phyloP scores from a whole-genome alignment of 53 echinoderm and acorn worm species.

The Mesocentrotus franciscanus region DNA sequence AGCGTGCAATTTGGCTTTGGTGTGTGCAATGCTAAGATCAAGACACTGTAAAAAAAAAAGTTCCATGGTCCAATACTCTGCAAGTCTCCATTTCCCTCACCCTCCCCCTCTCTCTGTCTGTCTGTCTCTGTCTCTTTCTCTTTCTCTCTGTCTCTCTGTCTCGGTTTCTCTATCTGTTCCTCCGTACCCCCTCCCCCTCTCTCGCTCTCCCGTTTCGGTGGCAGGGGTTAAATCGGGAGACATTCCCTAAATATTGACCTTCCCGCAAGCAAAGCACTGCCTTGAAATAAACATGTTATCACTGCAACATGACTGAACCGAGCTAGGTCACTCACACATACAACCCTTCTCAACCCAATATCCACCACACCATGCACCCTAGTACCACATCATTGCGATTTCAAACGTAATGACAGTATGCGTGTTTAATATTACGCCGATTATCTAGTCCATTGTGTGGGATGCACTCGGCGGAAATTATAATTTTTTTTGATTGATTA shows the following conservation, averaged over 20 bases:
- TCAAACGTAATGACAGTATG: background rate
- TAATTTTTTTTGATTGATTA: background rate
- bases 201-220: background rate
- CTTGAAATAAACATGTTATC: constrained; percentile 36
- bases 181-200: background rate
- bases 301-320: constrained; percentile 27
- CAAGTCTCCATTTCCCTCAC: background rate
- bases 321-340: background rate
- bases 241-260: constrained; percentile 53
- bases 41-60: no score
- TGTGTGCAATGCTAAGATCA: no score
- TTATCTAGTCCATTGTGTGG: background rate
- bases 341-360: background rate
- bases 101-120: background rate
- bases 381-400: background rate
- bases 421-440: background rate
- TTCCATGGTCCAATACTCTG: no score
- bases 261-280: background rate
- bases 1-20: no score
- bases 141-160: no score
- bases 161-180: no score
- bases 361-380: no score
- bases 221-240: constrained; percentile 37
- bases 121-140: background rate
- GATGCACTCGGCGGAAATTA: background rate